Evolutionary conservation across 64 coral and sea anemone species (phyloP), one percentile per base, ranked within the genome.

Genomic region (Anthopleura sola): DNA sequence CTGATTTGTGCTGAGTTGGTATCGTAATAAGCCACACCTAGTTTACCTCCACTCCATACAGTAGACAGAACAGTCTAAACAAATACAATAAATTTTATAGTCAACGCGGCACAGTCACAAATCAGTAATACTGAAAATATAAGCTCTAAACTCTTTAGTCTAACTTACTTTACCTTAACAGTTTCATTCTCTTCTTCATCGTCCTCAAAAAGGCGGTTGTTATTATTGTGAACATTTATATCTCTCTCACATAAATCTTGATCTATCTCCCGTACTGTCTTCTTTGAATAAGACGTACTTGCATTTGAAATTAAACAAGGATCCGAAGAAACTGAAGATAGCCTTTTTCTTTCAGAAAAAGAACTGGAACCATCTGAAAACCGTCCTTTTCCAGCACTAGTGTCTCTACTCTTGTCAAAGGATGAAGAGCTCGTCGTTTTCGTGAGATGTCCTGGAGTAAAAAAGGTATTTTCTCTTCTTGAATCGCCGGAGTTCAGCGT

Each of bases 11-110:
- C 85, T 21, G 86, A 75, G 57, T 86, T 83, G 23, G 94, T 92
- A 54, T 95, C 94, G 66, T 95, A 95, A 23, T 95, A 95, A n/a
- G 94, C 82, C 18, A 87, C 90, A 16, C 94, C 94, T 6, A 95
- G 50, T 37, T 95, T 95, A 0, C 94, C 90, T 20, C 76, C 90
- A 92, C 90, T 95, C 94, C 94, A 95, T 37, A 89, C 94, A 75
- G 85, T 75, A 31, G 90, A 95, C 62, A 95, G 89, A 55, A 95
- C 90, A 86, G 85, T 89, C 94, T 95, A 62, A 37, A 55, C 36
- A 37, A 26, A n/a, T n/a, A n/a, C 0, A 86, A 91, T 37, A 47
- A 75, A 19, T 54, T 44, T 44, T 44, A 44, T n/a, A n/a, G n/a
- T 44, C 40, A 44, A 44, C 4, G 0, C 40, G 9, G n/a, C n/a